Base-by-base conservation (phyloP, 1,140 invertebrate genomes). In the Lutraria rhynchaena region DNA sequence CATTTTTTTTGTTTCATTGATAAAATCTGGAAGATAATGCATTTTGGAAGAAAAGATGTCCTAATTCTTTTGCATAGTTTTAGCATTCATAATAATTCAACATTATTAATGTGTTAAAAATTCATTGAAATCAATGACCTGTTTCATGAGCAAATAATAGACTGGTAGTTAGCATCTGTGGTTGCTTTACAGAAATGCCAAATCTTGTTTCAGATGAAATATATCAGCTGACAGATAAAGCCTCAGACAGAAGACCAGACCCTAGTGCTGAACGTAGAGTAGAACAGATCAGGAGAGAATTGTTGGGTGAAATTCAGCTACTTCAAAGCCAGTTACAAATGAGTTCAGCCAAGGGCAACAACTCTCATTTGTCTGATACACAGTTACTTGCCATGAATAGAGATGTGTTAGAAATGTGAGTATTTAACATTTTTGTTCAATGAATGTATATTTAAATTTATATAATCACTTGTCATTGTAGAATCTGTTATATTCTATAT, bases 341-440 rank as follows among this genome's bases (percentile, higher is more conserved):
- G 1, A 73, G 57, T 29, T 61, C 69, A 1, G 78, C 78, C 19
- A 81, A 81, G 69, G 78, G 78, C 9, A 73, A 55, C 27, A 74
- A 55, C 46, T 81, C 69, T 5, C 55, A 81, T 13, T 24, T 81
- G 2, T 74, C 78, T 53, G 78, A 81, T 22, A 74, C 69, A 61
- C 78, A 81, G 69, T 73, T 81, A 63, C 58, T 81, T 19, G 44
- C 78, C 44, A 51, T 81, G 69, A 81, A 81, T 46, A 73, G 70
- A 53, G 78, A 81, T 81, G 55, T 81, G 27, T 13, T 81, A 58
- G 78, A 81, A 81, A 73, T 81, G 78, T 81, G 74, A 63, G 78
- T 65, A 22, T 24, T 53, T 53, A 24, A 53, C 1, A 24, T 3
- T 53, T 53, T 53, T 53, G 1, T 24, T n/a, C 24, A 53, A n/a